phyloP scores from a whole-genome alignment of 1,140 invertebrate species.

The Drosophila ohnishii region DNA sequence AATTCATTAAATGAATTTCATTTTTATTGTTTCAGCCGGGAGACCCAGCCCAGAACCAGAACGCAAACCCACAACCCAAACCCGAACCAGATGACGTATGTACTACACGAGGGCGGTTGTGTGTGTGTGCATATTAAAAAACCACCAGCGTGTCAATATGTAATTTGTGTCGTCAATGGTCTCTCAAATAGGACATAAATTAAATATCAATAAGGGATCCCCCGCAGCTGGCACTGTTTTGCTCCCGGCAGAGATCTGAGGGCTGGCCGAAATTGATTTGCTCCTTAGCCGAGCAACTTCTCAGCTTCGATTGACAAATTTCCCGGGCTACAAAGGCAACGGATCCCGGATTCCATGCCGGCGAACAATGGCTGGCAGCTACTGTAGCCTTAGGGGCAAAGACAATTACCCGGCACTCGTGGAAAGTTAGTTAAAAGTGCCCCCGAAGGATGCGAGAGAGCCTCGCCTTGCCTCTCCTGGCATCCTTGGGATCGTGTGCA shows the following conservation, averaged over 20 bases:
- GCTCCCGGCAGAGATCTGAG: conserved; percentile 45
- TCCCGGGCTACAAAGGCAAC: conserved; percentile 11
- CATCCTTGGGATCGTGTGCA: conserved; percentile 75
- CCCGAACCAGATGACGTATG: conserved; percentile 52
- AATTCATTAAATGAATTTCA: conserved; percentile 79
- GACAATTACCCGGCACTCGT: conserved; percentile 62
- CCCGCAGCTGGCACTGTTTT: conserved; percentile 23
- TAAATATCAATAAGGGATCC: conserved; percentile 76
- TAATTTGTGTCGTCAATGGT: conserved; percentile 73
- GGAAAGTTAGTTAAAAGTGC: conserved; percentile 68
- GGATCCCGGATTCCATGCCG: conserved; percentile 7
- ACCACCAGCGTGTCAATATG: conserved; percentile 80
- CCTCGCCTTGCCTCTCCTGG: neutral
- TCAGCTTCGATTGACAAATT: conserved; percentile 65
- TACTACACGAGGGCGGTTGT: neutral
- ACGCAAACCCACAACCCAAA: conserved; percentile 1
- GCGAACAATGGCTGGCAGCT: conserved; percentile 39
- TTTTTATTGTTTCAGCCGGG: conserved; percentile 68
- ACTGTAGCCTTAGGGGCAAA: conserved; percentile 52
- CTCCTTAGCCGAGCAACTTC: conserved; percentile 47
- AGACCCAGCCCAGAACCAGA: conserved; percentile 13
- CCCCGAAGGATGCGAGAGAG: conserved; percentile 27
- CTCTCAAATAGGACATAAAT: conserved; percentile 74
- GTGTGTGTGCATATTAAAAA: conserved; percentile 74
- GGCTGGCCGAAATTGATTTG: conserved; percentile 49